These are phyloP conservation scores for Hemiscyllium ocellatum DNA, from an alignment of 2,113 vertebrate genomes.

Conservation along the genomic window DNA sequence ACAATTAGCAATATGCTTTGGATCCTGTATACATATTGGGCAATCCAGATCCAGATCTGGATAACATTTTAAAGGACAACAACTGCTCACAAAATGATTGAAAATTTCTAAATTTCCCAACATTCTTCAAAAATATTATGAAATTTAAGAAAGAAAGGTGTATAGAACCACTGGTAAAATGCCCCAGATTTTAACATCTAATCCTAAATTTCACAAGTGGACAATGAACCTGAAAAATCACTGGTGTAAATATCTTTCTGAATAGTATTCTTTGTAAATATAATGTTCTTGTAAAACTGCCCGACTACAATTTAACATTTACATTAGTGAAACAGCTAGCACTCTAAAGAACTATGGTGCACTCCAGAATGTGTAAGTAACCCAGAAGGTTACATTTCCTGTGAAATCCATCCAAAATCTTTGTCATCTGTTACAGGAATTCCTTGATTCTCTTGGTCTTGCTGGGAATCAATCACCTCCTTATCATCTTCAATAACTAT, in stretches of 20 bases:
- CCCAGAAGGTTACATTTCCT: conserved; percentile 48
- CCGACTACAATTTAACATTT: conserved; percentile 37
- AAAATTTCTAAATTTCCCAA: conserved; percentile 29
- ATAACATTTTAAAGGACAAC: conserved; percentile 10
- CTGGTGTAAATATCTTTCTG: conserved; percentile 26
- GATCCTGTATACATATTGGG: conserved; percentile 3
- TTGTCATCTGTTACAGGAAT: conserved; percentile 73
- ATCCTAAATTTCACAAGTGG: conserved; percentile 37
- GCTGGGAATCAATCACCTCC: conserved; percentile 77
- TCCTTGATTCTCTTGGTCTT: conserved; percentile 69
- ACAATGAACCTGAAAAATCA: conserved; percentile 37
- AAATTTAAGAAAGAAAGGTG: conserved; percentile 33
- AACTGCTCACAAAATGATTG: conserved; percentile 17
- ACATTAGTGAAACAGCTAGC: conserved; percentile 38
- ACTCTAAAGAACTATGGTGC: conserved; percentile 32
- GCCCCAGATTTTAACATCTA: conserved; percentile 32
- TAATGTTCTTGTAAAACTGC: conserved; percentile 38
- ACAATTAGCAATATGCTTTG: conserved; percentile 19
- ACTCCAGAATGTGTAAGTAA: conserved; percentile 25
- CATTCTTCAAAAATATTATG: conserved; percentile 33
- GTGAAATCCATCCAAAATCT: conserved; percentile 93
- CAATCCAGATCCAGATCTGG: neutral
- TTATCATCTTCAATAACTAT: conserved; percentile 72
- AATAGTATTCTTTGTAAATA: conserved; percentile 37
- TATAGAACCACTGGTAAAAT: conserved; percentile 34